Percentiles rank a stretch among this genome's conserved stretches.
Conservation (phyloP, 2,797 vertebrate species). For the Sebastes oblongus region DNA sequence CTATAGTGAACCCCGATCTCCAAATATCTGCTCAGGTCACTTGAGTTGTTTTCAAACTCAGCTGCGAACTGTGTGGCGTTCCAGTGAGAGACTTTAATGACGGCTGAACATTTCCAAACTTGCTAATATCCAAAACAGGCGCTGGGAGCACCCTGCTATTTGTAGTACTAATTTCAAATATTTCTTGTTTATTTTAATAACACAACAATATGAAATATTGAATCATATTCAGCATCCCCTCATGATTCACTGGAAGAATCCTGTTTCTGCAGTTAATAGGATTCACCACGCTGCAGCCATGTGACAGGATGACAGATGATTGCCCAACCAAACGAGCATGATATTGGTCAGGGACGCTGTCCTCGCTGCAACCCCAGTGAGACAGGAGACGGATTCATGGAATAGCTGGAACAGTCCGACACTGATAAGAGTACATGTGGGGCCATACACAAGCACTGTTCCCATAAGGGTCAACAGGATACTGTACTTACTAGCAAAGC, state of each 20-base stretch:
- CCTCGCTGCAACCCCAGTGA: constrained; percentile 12
- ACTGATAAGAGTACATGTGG: not conserved
- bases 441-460: too few species aligned
- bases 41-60: not conserved
- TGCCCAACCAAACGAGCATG: constrained; percentile 45
- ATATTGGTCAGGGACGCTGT: constrained; percentile 27
- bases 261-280: constrained; percentile 37
- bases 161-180: not conserved
- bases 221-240: not conserved
- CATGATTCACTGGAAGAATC: not conserved
- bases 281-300: constrained; percentile 48
- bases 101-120: not conserved
- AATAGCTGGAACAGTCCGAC: not conserved
- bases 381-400: constrained; percentile 20
- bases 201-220: not conserved
- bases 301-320: constrained; percentile 53
- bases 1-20: not conserved
- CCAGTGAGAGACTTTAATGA: not conserved
- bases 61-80: not conserved
- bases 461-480: too few species aligned
- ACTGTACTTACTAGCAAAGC: too few species aligned
- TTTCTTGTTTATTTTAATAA: not conserved
- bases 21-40: not conserved
- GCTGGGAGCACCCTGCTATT: too few species aligned
- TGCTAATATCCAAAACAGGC: too few species aligned